Evolutionary conservation across 1,140 invertebrate genomes (phyloP).

Genomic region (Sogatella furcifera): DNA sequence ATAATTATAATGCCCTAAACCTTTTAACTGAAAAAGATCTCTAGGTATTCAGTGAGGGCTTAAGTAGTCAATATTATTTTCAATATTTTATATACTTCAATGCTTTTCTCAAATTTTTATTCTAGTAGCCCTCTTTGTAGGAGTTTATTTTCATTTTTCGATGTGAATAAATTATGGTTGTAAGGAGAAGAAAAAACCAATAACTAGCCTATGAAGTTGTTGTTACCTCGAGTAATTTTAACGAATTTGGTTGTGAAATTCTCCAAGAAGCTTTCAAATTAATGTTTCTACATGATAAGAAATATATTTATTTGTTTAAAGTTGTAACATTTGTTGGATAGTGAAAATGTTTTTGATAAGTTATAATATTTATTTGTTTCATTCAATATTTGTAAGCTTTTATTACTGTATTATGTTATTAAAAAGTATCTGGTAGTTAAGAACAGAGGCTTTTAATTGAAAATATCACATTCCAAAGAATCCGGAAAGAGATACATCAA

Average conservation of each 20-base stretch:
- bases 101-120: not conserved
- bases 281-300: not conserved
- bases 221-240: constrained; percentile 1
- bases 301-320: not conserved
- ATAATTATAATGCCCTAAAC: no score
- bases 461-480: no score
- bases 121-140: not conserved
- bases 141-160: not conserved
- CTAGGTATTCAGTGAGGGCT: no score
- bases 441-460: no score
- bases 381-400: no score
- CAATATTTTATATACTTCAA: not conserved
- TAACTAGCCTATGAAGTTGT: not conserved
- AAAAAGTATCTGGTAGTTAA: no score
- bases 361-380: no score
- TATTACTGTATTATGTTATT: no score
- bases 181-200: not conserved
- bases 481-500: no score
- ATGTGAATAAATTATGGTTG: not conserved
- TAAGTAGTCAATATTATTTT: not conserved
- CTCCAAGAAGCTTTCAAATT: not conserved
- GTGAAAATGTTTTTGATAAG: no score
- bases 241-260: not conserved
- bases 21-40: no score
- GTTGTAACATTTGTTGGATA: no score